Conservation (phyloP, 2,113 vertebrate genomes). For the Microcebus murinus region DNA sequence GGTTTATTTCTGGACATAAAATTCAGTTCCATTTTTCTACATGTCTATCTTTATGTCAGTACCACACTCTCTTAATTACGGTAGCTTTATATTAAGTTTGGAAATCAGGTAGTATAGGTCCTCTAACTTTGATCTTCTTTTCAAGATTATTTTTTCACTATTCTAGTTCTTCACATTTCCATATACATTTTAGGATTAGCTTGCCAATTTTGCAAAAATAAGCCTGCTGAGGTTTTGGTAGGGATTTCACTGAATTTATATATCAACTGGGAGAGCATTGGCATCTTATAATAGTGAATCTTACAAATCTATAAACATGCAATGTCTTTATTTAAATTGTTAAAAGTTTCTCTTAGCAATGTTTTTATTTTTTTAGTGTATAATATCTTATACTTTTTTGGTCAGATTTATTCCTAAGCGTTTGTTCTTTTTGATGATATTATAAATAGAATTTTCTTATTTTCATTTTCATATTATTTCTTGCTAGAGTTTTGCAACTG, state of each 20-base stretch:
- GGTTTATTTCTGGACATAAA: neutral
- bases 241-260: neutral
- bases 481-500: neutral
- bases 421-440: too few species aligned
- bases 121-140: neutral
- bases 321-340: neutral
- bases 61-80: neutral
- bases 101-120: neutral
- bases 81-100: neutral
- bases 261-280: neutral
- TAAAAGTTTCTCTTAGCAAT: neutral
- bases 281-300: neutral
- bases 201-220: neutral
- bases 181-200: neutral
- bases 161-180: neutral
- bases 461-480: neutral
- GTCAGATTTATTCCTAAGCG: neutral
- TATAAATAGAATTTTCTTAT: neutral
- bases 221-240: neutral
- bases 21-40: neutral
- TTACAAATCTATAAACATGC: neutral
- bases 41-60: neutral
- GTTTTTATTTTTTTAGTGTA: neutral
- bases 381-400: neutral
- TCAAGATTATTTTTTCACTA: neutral